Base-by-base conservation (phyloP, 2,888 invertebrate species). In the Tetropium fuscum region DNA sequence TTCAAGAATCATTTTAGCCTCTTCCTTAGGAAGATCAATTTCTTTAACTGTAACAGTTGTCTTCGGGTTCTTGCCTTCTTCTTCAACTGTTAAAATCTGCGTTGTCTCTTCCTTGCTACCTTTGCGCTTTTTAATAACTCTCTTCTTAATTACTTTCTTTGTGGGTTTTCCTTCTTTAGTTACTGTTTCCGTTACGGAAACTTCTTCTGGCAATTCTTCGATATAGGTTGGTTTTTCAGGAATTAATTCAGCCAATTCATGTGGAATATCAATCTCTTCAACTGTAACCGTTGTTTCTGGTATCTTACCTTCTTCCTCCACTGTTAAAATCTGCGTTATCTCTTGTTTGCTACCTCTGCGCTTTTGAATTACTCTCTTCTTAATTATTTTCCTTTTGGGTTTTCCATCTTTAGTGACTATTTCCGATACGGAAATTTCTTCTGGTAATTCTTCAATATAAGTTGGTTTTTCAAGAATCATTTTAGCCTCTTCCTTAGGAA, bases 311-410 rank as follows among this genome's bases (percentile, higher is more conserved):
- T 74, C 76, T 48, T 72, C 74, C 64, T 78, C 74, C 19, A 74
- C 68, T 63, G 77, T 82, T 5, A 80, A 70, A 54, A 82, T 80
- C 74, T 84, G 82, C 3, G 83, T 76, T 6, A 81, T 71, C 64
- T 83, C 81, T 66, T 83, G 80, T 65, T 81, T 76, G 30, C 79
- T 76, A 63, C 81, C 84, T 16, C 77, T 64, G 44, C 79, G 78
- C 64, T 81, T 83, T 60, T 76, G 81, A 38, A 78, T 74, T 0
- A 75, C 70, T 4, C 75, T 72, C 67, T 77, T 80, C 43, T 75
- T 78, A 16, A 75, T 68, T 4, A 75, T 60, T 49, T 71, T 82
- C 78, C 74, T 75, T 44, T 70, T 73, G 25, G 68, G 61, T 74
- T 81, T 76, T 53, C 78, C 78, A 54, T 83, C 80, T 6, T 81